phyloP scores from a whole-genome alignment of 2,797 vertebrate genomes.

The Steatocranus sp. region DNA sequence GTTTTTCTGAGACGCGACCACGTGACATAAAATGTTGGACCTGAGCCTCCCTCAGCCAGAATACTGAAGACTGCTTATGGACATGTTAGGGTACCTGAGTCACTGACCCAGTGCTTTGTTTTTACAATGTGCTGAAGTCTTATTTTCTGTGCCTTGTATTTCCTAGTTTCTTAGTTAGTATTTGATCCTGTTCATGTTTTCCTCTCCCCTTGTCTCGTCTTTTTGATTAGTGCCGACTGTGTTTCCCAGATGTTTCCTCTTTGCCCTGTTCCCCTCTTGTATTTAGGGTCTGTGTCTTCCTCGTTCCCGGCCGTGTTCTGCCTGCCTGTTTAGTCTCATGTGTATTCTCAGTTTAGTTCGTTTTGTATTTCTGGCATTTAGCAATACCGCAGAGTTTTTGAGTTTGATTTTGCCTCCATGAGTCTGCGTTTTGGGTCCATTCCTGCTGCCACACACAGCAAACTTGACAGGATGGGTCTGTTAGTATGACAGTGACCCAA shows the following conservation, averaged over 20 bases:
- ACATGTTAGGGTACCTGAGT: not conserved
- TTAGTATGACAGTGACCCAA: not conserved
- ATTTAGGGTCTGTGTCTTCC: not conserved
- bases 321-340: not conserved
- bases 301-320: not conserved
- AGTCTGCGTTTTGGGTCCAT: not conserved
- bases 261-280: not conserved
- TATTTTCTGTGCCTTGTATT: not conserved
- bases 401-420: not conserved
- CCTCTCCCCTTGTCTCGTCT: not conserved
- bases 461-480: not conserved
- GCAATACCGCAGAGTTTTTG: not conserved
- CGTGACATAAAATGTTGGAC: not conserved
- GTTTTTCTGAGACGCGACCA: not conserved
- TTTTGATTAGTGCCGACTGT: not conserved
- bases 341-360: not conserved
- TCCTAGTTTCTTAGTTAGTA: not conserved
- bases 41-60: not conserved
- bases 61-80: not conserved
- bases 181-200: not conserved
- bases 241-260: not conserved
- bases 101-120: not conserved
- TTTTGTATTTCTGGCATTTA: not conserved
- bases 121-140: not conserved
- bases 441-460: not conserved